These are phyloP conservation scores for Blastomussa wellsi DNA, from an alignment of 92 coral and sea anemone species.

Conservation along the genomic window DNA sequence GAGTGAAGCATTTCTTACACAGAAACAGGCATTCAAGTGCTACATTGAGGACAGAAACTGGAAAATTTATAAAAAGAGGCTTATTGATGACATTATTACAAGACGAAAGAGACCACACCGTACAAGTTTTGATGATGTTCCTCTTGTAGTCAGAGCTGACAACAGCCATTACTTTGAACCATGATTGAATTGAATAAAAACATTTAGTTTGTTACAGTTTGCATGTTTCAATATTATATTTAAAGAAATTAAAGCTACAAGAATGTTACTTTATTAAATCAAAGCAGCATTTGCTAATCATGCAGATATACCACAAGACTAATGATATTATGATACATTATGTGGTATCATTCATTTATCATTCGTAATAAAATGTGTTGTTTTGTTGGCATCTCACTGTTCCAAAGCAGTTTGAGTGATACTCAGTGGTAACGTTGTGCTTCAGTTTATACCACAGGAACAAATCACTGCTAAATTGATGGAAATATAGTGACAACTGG, in stretches of 20 bases:
- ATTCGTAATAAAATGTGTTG: neutral
- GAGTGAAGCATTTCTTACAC: slow-evolving; percentile 61
- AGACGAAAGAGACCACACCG: slow-evolving; percentile 61
- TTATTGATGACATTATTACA: slow-evolving; percentile 76
- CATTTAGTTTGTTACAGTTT: neutral
- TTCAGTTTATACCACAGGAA: neutral
- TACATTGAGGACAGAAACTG: slow-evolving; percentile 76
- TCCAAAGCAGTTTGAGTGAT: neutral
- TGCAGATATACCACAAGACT: neutral
- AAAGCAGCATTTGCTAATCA: neutral
- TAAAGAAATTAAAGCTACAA: neutral
- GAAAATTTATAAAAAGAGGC: slow-evolving; percentile 85
- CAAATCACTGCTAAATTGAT: neutral
- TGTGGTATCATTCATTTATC: neutral
- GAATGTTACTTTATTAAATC: neutral
- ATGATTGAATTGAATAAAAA: neutral
- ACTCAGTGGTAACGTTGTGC: neutral
- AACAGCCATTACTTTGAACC: slow-evolving; percentile 72
- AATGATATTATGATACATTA: neutral
- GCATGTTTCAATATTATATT: neutral
- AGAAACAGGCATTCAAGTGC: slow-evolving; percentile 72
- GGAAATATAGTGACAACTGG: neutral
- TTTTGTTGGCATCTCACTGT: neutral
- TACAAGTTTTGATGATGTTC: slow-evolving; percentile 82
- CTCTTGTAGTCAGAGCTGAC: slow-evolving; percentile 77